phyloP scores from a whole-genome alignment of 1,140 invertebrate genomes.

The Habropoda laboriosa region DNA sequence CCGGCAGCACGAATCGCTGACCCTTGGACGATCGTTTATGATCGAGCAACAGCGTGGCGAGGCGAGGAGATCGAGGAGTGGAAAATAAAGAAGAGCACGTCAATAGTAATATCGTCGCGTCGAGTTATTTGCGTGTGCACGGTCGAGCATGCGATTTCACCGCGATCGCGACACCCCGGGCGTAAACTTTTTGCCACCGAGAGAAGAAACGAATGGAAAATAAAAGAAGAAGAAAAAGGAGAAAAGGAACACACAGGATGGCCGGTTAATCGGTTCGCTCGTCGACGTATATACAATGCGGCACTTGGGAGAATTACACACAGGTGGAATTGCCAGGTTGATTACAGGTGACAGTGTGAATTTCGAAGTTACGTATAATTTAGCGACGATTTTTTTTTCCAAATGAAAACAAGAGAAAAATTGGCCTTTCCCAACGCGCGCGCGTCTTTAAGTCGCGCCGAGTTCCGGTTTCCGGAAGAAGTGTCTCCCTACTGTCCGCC shows the following conservation, averaged over 20 bases:
- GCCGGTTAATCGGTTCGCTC: too few species aligned
- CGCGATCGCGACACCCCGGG: background rate
- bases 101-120: background rate
- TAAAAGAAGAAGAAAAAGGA: background rate
- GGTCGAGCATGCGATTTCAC: constrained; percentile 1
- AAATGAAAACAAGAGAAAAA: too few species aligned
- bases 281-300: too few species aligned
- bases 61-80: background rate
- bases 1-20: constrained; percentile 1
- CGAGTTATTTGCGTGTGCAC: constrained; percentile 3
- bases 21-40: background rate
- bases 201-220: background rate
- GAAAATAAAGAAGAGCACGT: constrained; percentile 2
- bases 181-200: background rate
- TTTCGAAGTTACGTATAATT: background rate
- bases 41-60: background rate
- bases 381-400: too few species aligned
- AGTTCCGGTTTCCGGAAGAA: constrained; percentile 75
- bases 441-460: constrained; percentile 74
- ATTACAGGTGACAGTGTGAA: too few species aligned
- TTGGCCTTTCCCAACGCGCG: constrained; percentile 24
- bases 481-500: constrained; percentile 38
- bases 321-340: too few species aligned
- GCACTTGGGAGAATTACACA: too few species aligned
- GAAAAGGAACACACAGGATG: too few species aligned